Percentiles rank a stretch among this genome's conserved stretches.
phyloP scores from a whole-genome alignment of 2,888 invertebrate genomes.

The Balanococcus diminutus region DNA sequence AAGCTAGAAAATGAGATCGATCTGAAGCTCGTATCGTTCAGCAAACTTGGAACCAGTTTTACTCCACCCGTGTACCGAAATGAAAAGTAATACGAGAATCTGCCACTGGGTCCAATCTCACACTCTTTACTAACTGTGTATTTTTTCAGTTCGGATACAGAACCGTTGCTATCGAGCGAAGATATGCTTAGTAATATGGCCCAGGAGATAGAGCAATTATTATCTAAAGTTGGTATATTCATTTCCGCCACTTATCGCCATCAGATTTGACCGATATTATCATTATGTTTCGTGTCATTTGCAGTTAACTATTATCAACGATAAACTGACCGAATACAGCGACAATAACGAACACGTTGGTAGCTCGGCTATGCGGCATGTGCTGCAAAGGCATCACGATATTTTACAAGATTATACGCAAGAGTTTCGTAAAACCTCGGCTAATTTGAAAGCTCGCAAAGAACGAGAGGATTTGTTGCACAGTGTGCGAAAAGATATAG shows the following conservation, averaged over 20 bases:
- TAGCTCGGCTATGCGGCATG: slow-evolving; percentile 85
- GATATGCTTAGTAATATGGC: slow-evolving; percentile 93
- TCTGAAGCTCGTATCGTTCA: slow-evolving; percentile 91
- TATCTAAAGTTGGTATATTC: slow-evolving; percentile 71
- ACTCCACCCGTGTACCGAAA: slow-evolving; percentile 57
- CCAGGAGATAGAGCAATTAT: slow-evolving; percentile 86
- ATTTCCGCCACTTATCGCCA: slow-evolving; percentile 6
- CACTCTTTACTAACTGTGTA: neutral
- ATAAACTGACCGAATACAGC: slow-evolving; percentile 82
- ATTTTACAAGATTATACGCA: slow-evolving; percentile 92
- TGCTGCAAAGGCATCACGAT: slow-evolving; percentile 91
- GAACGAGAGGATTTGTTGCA: slow-evolving; percentile 88
- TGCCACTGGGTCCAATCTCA: neutral
- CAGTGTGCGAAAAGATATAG: slow-evolving; percentile 67
- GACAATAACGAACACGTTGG: slow-evolving; percentile 72
- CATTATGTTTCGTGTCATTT: slow-evolving; percentile 2
- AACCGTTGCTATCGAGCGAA: slow-evolving; percentile 84
- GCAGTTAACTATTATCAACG: slow-evolving; percentile 75
- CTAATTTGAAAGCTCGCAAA: slow-evolving; percentile 76
- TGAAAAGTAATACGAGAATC: slow-evolving; percentile 57
- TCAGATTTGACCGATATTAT: neutral
- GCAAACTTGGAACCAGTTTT: slow-evolving; percentile 83
- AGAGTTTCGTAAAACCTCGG: slow-evolving; percentile 88
- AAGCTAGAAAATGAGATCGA: slow-evolving; percentile 96
- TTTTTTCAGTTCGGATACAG: slow-evolving; percentile 67